Base-by-base conservation (phyloP, 2,113 vertebrate genomes). In the Oceanites oceanicus region DNA sequence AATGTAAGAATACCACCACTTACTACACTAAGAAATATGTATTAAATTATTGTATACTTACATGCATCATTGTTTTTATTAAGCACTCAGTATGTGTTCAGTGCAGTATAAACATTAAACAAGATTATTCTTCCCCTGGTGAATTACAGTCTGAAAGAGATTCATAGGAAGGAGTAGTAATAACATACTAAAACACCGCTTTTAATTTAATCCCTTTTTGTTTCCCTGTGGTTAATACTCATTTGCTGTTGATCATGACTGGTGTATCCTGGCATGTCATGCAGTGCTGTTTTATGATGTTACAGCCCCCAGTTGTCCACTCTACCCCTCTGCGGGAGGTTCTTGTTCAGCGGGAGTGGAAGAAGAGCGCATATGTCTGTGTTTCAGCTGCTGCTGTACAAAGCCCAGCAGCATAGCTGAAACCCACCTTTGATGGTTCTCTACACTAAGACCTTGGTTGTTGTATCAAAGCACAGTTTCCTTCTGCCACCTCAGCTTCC, bases 121-220 rank as follows among this genome's bases (percentile, higher is more conserved):
- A 82, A 85, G 81, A 82, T 86, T 89, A 88, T 94, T 92, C 50
- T 81, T 93, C 63, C 59, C 38, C 20, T 59, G 40, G 40, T 84
- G 83, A 72, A 72, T 89, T 89, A 49, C 13, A 56, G 20, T 68
- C 58, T 78, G 73, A 94, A 88, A 65, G 49, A 75, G 32, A 65
- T 81, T 94, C 47, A 42, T 16, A 32, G 79, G 72, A 94, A 81
- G 58, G 53, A 85, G 78, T 14, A 93, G 61, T 72, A 88, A 84
- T 63, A 81, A 77, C 13, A 8, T 50, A 55, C 94, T 93, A 95
- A 94, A 92, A 56, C 34, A 45, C 61, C 4, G 4, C 65, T 76
- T 78, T 78, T 92, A 86, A 93, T 86, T 93, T 71, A 92, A 88
- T 94, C 61, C 45, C 55, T 78, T 81, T 95, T 81, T 78, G 65